Evolutionary conservation across 30 jellyfish, hydroid and myxozoan species (phyloP).

Genomic region (Cassiopea andromeda): DNA sequence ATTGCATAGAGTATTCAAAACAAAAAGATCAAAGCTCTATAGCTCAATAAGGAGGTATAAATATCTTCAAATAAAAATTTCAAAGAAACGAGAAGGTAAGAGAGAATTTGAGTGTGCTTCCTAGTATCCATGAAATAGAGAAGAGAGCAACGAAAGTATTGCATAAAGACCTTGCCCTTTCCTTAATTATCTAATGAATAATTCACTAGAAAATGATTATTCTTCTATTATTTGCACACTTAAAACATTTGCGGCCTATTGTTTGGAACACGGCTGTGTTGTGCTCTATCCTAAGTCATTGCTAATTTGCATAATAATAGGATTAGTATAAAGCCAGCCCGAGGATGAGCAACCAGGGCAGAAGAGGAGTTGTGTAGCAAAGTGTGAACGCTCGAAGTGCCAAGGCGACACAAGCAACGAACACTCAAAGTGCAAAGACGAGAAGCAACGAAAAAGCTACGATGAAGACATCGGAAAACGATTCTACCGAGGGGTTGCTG

Average conservation of each 20-base stretch:
- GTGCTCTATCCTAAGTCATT: not conserved
- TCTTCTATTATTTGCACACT: conserved; percentile 20
- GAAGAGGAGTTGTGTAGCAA: conserved; percentile 6
- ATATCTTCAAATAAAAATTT: not conserved
- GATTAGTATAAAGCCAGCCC: conserved; percentile 53
- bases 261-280: conserved; percentile 53
- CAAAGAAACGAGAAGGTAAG: not conserved
- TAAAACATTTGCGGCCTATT: conserved; percentile 69
- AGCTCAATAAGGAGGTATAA: not conserved
- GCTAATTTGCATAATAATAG: conserved; percentile 68
- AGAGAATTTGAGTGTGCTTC: no score
- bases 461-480: conserved; percentile 43
- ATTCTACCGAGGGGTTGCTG: conserved; percentile 80
- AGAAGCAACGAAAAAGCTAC: conserved; percentile 4
- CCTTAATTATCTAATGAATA: conserved; percentile 2
- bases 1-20: not conserved
- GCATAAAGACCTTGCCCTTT: not conserved
- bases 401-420: not conserved
- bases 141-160: not conserved
- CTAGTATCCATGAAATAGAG: no score
- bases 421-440: not conserved
- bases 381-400: not conserved
- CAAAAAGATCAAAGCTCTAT: conserved; percentile 3
- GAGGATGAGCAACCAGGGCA: conserved; percentile 43
- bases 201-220: not conserved